Base-by-base conservation (phyloP, 1,140 invertebrate species). In the Neuroterus valhalla region DNA sequence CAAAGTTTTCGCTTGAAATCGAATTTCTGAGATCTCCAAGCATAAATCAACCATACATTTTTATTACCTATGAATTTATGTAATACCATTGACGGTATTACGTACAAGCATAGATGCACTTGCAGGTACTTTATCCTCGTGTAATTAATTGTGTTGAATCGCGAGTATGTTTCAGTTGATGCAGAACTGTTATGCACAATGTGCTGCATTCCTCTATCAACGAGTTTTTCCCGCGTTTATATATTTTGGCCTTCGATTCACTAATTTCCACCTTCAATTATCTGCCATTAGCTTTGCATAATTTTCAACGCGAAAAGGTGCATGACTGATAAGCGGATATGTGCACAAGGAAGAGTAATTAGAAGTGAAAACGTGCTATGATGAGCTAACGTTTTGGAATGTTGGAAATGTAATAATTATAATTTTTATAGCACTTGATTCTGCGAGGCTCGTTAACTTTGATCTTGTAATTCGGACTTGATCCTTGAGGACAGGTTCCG, bases 11-110 rank as follows among this genome's bases (percentile, higher is more conserved):
- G 1, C 26, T 62, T 62, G 15, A 23, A 62, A 62, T 62, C 23
- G 52, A 62, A 62, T 62, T 62, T 62, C 0, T 23, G 21, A 62
- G 21, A 62, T 62, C 31, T 12, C 12, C 52, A 62, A 31, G 52
- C 12, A 62, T 23, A 55, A 31, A 26, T 21, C 14, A 62, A 14
- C 12, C 52, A 31, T 11, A 52, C 12, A 31, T 23, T 62, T 62
- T 62, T 62, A 50, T 50, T 6, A 50, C 12, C 19, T 2, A 8
- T 50, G n/a, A 19, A 50, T 50, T 50, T 50, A 62, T 62, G 52
- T 62, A 62, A 62, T 62, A 31, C 23, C 8, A 23, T 62, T 62
- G 52, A 62, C 52, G 52, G 26, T 52, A 52, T 62, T 62, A 62
- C 52, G 52, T 62, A 31, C 14, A 2, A 55, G 11, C 19, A n/a